Percentiles rank a stretch among this genome's conserved stretches.
Evolutionary conservation across 2,797 vertebrate species (phyloP).

Genomic region (Lacerta agilis): DNA sequence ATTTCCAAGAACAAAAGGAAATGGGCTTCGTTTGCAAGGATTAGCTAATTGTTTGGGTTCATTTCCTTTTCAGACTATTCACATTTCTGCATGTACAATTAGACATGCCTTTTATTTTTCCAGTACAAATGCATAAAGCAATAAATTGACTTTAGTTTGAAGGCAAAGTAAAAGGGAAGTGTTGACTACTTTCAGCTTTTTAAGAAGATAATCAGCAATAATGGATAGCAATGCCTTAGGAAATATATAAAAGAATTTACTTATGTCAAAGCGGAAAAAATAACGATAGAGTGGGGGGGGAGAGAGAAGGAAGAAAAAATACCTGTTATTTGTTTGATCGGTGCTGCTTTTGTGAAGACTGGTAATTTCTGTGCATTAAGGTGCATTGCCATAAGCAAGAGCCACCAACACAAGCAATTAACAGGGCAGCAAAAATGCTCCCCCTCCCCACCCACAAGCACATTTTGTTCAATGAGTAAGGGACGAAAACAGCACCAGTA

Average conservation of each 20-base stretch:
- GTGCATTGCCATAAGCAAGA: constrained; percentile 18
- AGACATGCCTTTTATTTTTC: constrained; percentile 23
- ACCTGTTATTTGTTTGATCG: background rate
- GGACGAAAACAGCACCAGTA: background rate
- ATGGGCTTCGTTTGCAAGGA: constrained; percentile 29
- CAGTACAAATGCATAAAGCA: constrained; percentile 27
- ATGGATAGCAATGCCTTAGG: constrained; percentile 3
- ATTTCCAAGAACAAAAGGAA: constrained; percentile 54
- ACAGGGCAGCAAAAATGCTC: constrained; percentile 15
- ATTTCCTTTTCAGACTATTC: constrained; percentile 31
- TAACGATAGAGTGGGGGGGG: background rate
- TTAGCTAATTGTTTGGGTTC: constrained; percentile 28
- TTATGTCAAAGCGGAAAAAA: background rate
- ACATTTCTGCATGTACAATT: constrained; percentile 27
- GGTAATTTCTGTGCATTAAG: background rate
- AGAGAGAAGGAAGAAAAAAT: background rate
- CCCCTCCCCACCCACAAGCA: background rate
- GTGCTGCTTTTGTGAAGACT: background rate
- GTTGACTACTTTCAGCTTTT: constrained; percentile 36
- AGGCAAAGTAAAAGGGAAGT: constrained; percentile 11
- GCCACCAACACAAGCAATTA: constrained; percentile 26
- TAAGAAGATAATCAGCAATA: constrained; percentile 35
- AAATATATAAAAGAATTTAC: constrained; percentile 19
- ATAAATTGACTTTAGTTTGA: background rate
- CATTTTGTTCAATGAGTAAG: background rate